Base-by-base conservation (phyloP, 2,888 invertebrate genomes). In the Reticulitermes lucifugus region DNA sequence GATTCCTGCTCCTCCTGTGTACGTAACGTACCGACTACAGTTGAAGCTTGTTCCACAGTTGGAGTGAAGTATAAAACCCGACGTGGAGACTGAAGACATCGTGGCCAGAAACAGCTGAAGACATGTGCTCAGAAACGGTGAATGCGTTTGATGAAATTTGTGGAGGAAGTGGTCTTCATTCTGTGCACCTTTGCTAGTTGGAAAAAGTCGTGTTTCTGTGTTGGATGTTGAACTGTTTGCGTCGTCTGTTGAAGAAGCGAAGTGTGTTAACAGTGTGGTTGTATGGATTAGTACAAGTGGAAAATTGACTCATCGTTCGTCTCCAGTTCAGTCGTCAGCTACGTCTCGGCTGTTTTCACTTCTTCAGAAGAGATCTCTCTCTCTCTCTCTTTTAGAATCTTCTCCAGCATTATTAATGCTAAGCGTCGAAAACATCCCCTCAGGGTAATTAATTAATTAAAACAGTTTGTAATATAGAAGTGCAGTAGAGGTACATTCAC, bases 391-490 rank as follows among this genome's bases (percentile, higher is more conserved):
- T 51, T 51, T 51, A 60, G 18, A 22, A 60, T 35, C 18, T 18
- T 14, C 3, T 18, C n/a, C 60, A 21, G 7, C n/a, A 6, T 55
- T 18, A 55, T 55, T 55, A 18, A 2, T 55, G 55, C 55, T 18
- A 55, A 65, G 65, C 65, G n/a, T 65, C 73, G 73, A 73, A 35
- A 41, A 9, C 29, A 73, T 9, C 35, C 35, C 73, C 41, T 73
- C 73, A 35, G 73, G 41, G 73, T 73, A 73, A 73, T 73, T 73
- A 41, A 73, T 73, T 73, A 41, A 73, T 73, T 73, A 41, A 35
- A 35, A 35, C 41, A 41, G 73, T 73, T 73, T 41, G 14, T 73
- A 41, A 73, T 73, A 41, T 73, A 73, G 41, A 25, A 65, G 14
- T 18, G 25, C 10, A 25, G 25, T 65, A 25, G 4, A 65, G 60